Evolutionary conservation across 2,888 invertebrate genomes (phyloP).

Genomic region (Tachina fera): DNA sequence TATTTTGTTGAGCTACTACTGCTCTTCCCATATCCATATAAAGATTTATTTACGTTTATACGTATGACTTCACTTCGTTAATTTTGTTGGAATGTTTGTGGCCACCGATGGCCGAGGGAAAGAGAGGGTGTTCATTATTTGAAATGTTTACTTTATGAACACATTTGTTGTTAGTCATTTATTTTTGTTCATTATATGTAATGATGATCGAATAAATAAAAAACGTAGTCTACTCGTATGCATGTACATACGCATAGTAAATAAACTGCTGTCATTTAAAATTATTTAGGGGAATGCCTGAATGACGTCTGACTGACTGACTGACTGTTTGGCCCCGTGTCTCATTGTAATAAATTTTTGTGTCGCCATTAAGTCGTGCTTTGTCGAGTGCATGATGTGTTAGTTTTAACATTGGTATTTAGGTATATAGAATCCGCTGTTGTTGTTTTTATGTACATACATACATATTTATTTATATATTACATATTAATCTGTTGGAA

Average conservation of each 20-base stretch:
- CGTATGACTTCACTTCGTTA: too few relatives aligned
- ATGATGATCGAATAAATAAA: constrained; percentile 31
- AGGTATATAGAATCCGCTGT: neutral
- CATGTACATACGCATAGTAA: constrained; percentile 2
- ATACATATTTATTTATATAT: neutral
- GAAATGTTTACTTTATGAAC: constrained; percentile 25
- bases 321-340: constrained; percentile 23
- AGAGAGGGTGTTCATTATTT: neutral
- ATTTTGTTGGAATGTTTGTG: neutral
- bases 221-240: neutral
- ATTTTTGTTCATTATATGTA: neutral
- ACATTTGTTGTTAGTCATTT: constrained; percentile 4
- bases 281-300: constrained; percentile 57
- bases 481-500: neutral
- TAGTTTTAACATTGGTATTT: constrained; percentile 44
- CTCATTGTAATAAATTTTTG: constrained; percentile 59
- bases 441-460: constrained; percentile 5
- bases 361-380: constrained; percentile 66
- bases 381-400: constrained; percentile 68
- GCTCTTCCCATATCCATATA: too few relatives aligned
- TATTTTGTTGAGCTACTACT: too few relatives aligned
- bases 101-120: neutral
- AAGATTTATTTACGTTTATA: too few relatives aligned
- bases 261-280: constrained; percentile 33
- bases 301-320: constrained; percentile 50